Evolutionary conservation across 2,888 invertebrate species (phyloP), one percentile per base, ranked within the genome.

Genomic region (Machimus rusticus): DNA sequence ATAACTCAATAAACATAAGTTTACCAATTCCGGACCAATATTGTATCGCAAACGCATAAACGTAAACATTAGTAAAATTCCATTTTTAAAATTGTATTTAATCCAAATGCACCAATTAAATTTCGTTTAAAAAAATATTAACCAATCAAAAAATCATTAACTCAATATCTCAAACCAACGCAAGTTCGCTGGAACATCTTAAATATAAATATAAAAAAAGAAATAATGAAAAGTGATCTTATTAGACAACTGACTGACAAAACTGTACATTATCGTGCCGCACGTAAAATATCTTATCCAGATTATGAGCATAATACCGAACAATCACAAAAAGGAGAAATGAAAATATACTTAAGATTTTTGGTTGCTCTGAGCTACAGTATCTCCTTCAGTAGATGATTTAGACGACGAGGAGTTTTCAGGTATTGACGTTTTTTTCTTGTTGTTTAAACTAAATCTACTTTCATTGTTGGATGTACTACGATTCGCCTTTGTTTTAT

Each of bases 381-480:
- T 51, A 37, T 55, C 77, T 51, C 39, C 77, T 37, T 74, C 55
- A 28, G 31, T 51, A 34, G 66, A 66, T 14, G 78, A 66, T 57
- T 28, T 66, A 23, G 86, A 66, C 74, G 74, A 74, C 34, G 87
- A 87, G 81, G 77, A 39, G 37, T 23, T 66, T 23, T 76, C 74
- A 55, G 81, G 81, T 74, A 87, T 81, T 81, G 87, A 81, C 37
- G 6, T 46, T 37, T 81, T 87, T 74, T 74, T 87, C 46, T 81
- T 87, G 39, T 77, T 87, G 19, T 79, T 86, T 76, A 89, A 74
- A 82, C 87, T 89, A 31, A 88, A 79, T 55, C 77, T 66, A 81
- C 88, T 88, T 87, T 88, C 89, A 81, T 89, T 89, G 88, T 89
- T 89, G 81, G 89, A 90, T 84, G 88, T 88, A 79, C 57, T 84